These are phyloP conservation scores for Graphium colonna DNA, from an alignment of 2,888 invertebrate species.

Conservation along the genomic window DNA sequence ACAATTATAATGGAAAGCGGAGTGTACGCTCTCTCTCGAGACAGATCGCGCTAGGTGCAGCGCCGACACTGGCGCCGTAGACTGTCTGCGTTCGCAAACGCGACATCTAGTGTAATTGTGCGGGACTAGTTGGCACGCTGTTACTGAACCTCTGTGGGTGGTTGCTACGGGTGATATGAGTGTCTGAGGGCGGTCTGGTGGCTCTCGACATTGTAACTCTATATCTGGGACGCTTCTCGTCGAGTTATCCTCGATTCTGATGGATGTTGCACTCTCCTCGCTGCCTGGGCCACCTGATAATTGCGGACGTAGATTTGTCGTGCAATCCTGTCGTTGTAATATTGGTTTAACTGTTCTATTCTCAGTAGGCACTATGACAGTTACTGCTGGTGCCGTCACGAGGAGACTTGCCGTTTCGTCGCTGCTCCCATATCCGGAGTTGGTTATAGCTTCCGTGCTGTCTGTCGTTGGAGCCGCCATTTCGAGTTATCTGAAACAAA, in stretches of 20 bases:
- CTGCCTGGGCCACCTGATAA: conserved; percentile 87
- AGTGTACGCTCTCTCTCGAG: conserved; percentile 90
- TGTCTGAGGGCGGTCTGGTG: conserved; percentile 75
- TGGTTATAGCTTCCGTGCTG: conserved; percentile 78
- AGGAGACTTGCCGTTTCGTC: conserved; percentile 91
- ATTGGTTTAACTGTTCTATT: conserved; percentile 85
- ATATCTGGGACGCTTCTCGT: conserved; percentile 90
- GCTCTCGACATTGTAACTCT: conserved; percentile 86
- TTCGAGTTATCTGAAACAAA: conserved; percentile 31
- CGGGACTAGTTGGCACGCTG: conserved; percentile 83
- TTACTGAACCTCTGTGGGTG: conserved; percentile 82
- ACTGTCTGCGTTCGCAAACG: conserved; percentile 88
- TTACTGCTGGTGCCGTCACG: conserved; percentile 82
- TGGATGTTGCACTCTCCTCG: conserved; percentile 84
- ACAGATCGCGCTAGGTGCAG: conserved; percentile 90
- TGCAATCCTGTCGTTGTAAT: conserved; percentile 91
- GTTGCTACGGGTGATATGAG: conserved; percentile 79
- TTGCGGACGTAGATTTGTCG: conserved; percentile 86
- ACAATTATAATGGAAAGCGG: conserved; percentile 83
- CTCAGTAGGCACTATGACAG: conserved; percentile 70
- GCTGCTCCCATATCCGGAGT: conserved; percentile 86
- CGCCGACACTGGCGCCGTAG: conserved; percentile 88
- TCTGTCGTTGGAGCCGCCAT: conserved; percentile 76
- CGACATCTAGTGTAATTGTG: conserved; percentile 83
- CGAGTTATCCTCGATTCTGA: conserved; percentile 83